Percentiles rank a stretch among this genome's conserved stretches.
phyloP scores from a whole-genome alignment of 2,888 invertebrate genomes.

The Tiliacea aurago region DNA sequence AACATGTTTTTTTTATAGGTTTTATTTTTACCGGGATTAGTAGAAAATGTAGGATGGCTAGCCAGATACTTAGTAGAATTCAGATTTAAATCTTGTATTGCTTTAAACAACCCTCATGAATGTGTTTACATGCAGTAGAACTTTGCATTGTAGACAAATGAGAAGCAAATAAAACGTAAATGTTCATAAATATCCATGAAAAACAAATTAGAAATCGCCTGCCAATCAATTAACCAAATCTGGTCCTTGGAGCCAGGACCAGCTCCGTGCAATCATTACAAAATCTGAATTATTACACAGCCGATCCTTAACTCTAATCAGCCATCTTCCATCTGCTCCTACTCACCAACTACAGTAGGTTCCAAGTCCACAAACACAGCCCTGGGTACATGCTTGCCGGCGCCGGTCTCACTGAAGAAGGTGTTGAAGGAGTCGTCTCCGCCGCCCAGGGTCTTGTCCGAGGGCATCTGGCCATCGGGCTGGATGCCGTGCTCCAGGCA shows the following conservation, averaged over 20 bases:
- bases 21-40: conserved; percentile 36
- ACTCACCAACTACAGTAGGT: conserved; percentile 96
- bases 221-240: neutral
- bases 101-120: neutral
- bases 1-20: conserved; percentile 56
- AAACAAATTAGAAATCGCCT: neutral
- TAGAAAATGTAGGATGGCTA: conserved; percentile 3
- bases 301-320: neutral
- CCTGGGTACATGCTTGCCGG: conserved; percentile 96
- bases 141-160: conserved; percentile 7
- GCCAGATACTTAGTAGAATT: neutral
- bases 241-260: neutral
- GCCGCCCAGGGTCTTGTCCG: conserved; percentile 93
- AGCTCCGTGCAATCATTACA: neutral
- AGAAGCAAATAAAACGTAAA: neutral
- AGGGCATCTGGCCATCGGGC: conserved; percentile 96
- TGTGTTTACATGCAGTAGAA: neutral
- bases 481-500: conserved; percentile 96
- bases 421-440: conserved; percentile 95
- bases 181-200: neutral
- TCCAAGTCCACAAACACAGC: conserved; percentile 97
- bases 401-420: conserved; percentile 94
- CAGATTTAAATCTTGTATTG: neutral
- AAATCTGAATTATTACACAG: neutral
- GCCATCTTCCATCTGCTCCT: neutral